Base-by-base conservation (phyloP, 2,888 invertebrate species). In the Pristionchus arcanus region DNA sequence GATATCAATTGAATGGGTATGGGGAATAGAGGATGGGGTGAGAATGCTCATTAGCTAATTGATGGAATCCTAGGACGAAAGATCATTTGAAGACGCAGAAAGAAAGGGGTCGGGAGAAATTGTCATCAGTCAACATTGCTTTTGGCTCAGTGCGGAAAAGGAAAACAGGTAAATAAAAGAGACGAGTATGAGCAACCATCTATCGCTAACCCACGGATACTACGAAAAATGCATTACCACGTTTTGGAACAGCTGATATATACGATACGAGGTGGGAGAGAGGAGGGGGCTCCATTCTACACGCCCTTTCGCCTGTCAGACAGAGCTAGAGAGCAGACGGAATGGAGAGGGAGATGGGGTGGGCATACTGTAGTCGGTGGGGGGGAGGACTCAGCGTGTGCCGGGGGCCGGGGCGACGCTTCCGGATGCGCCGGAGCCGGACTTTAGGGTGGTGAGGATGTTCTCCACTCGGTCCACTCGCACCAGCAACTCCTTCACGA, bases 401-500 rank as follows among this genome's bases (percentile, higher is more conserved):
- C 34, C 59, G 21, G 59, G 31, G 5, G 87, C n/a, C 25, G 87
- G 16, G 85, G 25, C n/a, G 34, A 9, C 16, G 9, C 49, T 19
- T 81, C 74, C 74, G 74, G 37, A 21, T 9, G 42, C 42, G n/a
- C 55, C 21, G 55, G 31, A 13, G 74, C 71, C 71, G 81, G 49
- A 53, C 74, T 88, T 88, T 28, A 89, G 59, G 7, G 89, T 83
- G 42, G 89, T 89, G 59, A 89, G 83, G 11, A 89, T 83, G 53
- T 89, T 81, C 89, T 89, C 89, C 15, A 89, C 89, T 21, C 89
- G 81, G 63, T 89, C 89, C 37, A 89, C 89, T 66, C 89, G 81
- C 34, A 89, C 89, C n/a, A 89, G 83, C n/a, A 89, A 28, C 9
- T 89, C 89, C 89, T 89, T 89, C 37, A 89, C 89, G 21, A 89